Conservation (phyloP, 1,140 invertebrate species). For the Cherax destructor region DNA sequence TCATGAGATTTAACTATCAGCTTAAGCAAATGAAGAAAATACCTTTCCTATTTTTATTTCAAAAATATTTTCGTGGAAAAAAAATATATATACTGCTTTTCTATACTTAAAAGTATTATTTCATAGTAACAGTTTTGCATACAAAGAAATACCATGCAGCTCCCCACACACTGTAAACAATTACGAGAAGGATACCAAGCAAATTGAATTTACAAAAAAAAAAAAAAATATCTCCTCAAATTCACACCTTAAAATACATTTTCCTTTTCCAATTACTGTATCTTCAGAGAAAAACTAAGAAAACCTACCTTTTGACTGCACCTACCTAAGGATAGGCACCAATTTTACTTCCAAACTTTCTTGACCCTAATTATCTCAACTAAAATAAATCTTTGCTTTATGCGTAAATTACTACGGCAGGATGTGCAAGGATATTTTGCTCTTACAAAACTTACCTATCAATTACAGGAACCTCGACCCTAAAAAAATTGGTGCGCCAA, state of each 20-base stretch:
- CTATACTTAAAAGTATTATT: too few species aligned
- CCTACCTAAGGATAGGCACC: neutral
- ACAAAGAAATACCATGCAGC: neutral
- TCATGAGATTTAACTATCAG: too few species aligned
- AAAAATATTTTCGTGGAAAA: too few species aligned
- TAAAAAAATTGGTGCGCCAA: slow-evolving; percentile 70
- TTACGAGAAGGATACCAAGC: too few species aligned
- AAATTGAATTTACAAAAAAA: too few species aligned
- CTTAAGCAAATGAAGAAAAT: too few species aligned
- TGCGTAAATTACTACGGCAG: neutral
- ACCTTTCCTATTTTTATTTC: too few species aligned
- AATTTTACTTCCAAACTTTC: neutral
- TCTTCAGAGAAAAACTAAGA: too few species aligned
- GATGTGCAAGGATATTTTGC: slow-evolving; percentile 8
- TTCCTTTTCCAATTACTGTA: too few species aligned
- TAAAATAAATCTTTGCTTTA: too few species aligned
- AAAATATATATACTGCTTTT: too few species aligned
- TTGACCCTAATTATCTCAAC: neutral
- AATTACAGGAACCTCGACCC: slow-evolving; percentile 58
- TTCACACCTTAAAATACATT: neutral
- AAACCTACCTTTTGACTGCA: neutral
- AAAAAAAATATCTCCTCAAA: neutral
- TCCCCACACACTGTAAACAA: neutral
- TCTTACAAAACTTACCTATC: slow-evolving; percentile 58
- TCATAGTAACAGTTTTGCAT: too few species aligned